Evolutionary conservation across 2,797 vertebrate species (phyloP), one percentile per base, ranked within the genome.

Genomic region (Coregonus ussuriensis): DNA sequence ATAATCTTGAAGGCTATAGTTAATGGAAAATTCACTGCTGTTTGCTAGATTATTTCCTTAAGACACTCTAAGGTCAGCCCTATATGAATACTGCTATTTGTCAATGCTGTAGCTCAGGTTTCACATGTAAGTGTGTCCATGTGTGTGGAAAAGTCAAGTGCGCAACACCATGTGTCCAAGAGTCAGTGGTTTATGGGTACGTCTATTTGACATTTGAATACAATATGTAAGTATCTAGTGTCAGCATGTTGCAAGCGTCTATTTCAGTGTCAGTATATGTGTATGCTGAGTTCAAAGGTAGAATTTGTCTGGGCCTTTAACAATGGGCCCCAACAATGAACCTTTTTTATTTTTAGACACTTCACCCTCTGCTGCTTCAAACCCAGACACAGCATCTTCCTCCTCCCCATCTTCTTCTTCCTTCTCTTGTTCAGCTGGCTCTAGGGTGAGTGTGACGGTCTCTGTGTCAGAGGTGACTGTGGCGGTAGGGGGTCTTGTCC

Each of bases 371-470:
- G 54, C 31, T n/a, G 51, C 11, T 7, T 75, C 76, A 16, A 84
- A 82, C 68, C 75, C 85, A 21, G 78, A 6, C 65, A 84, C 13
- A n/a, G 85, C 62, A 14, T 77, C 85, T 0, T 86, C 86, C 0
- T 84, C 79, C 0, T 82, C 76, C 0, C 71, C 84, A 0, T 16
- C 62, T 9, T 77, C 75, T 9, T 77, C 75, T 13, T 77, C 76
- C 13, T 66, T 56, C 13, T 78, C 80, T 4, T 67, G 35, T 63
- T 79, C 86, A 71, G 96, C 96, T 3, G 96, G 93, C 81, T 96
- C 92, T 79, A 98, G 92, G 0, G 87, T 91, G 2, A 89, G 92
- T 0, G 88, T 92, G 77, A 86, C 62, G 0, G 81, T 9, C 7
- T 92, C 91, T 3, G 85, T 78, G 1, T 89, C 88, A 1, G 94